Percentiles rank a stretch among this genome's conserved stretches.
phyloP scores from a whole-genome alignment of 2,113 vertebrate genomes.

The Carassius carassius region DNA sequence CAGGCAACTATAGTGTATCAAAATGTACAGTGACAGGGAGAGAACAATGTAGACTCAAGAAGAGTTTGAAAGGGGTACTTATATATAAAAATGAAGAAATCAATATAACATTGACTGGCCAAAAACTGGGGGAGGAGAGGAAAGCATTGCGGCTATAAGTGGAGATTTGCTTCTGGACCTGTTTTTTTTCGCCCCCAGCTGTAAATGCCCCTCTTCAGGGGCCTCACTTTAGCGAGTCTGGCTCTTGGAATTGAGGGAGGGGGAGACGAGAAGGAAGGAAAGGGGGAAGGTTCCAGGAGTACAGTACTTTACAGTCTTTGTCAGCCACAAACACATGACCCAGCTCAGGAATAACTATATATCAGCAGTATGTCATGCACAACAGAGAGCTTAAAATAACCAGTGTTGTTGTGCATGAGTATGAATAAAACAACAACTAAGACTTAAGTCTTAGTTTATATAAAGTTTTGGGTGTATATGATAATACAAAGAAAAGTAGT shows the following conservation, averaged over 20 bases:
- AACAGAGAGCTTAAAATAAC: not conserved
- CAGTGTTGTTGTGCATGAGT: not conserved
- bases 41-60: constrained; percentile 20
- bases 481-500: not conserved
- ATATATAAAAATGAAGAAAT: constrained; percentile 50
- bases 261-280: constrained; percentile 60
- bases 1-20: not conserved
- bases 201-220: constrained; percentile 75
- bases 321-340: constrained; percentile 61
- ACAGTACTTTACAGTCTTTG: constrained; percentile 74
- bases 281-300: constrained; percentile 64
- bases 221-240: constrained; percentile 72
- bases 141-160: constrained; percentile 70
- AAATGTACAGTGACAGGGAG: not conserved
- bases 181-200: constrained; percentile 63
- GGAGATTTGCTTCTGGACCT: constrained; percentile 73
- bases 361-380: not conserved
- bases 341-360: constrained; percentile 7
- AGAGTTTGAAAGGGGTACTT: constrained; percentile 48
- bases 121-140: constrained; percentile 57
- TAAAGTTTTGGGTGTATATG: not conserved
- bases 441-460: no score
- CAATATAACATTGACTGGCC: constrained; percentile 60
- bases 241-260: constrained; percentile 52
- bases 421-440: no score